Conservation (phyloP, 2,113 vertebrate species). For the Mustela nigripes region DNA sequence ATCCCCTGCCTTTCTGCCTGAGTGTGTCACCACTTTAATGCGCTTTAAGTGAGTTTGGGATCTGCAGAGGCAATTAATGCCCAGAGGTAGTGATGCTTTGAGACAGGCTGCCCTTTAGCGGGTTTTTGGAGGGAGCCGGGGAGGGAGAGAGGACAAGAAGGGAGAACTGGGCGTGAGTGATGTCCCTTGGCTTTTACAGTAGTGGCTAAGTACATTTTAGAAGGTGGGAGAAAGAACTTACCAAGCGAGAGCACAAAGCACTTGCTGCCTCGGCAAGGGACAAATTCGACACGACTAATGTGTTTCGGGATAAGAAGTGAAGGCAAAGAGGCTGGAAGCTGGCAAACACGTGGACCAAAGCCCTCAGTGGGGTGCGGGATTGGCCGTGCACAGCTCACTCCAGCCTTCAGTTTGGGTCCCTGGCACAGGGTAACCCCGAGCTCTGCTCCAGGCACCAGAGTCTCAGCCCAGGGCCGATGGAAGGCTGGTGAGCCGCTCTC, state of each 20-base stretch:
- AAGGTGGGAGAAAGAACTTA: slow-evolving; percentile 19
- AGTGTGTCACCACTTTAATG: slow-evolving; percentile 70
- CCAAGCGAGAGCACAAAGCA: neutral
- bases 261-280: neutral
- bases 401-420: neutral
- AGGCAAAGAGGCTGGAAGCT: neutral
- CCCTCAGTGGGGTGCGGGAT: neutral
- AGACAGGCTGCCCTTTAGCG: slow-evolving; percentile 67
- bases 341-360: neutral
- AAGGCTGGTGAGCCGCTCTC: neutral
- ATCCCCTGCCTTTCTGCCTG: slow-evolving; percentile 65
- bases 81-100: slow-evolving; percentile 53
- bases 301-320: neutral
- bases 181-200: neutral
- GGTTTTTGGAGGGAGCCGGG: neutral
- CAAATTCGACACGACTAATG: slow-evolving; percentile 29
- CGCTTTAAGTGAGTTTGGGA: slow-evolving; percentile 70
- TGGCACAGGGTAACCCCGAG: neutral
- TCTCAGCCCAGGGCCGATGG: accelerated
- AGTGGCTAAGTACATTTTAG: neutral
- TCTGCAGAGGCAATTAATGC: slow-evolving; percentile 75
- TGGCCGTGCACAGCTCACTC: accelerated
- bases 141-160: neutral
- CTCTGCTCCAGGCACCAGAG: neutral
- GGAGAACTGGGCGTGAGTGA: neutral